phyloP scores from a whole-genome alignment of 1,140 invertebrate species.

The Helicoverpa armigera region DNA sequence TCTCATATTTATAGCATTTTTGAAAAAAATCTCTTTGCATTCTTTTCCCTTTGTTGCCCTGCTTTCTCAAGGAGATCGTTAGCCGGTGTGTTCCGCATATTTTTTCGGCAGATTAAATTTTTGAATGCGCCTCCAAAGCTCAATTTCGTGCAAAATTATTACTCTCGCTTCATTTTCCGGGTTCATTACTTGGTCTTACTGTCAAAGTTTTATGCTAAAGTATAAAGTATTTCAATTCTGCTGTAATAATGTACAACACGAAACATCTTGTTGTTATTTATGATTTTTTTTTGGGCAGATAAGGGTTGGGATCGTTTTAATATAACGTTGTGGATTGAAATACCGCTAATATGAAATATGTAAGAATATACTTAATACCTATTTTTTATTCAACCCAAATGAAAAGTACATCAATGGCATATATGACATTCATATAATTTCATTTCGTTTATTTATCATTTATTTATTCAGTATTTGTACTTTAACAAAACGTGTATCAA shows the following conservation, averaged over 20 bases:
- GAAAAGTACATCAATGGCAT: too few relatives aligned
- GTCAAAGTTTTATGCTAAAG: conserved; percentile 40
- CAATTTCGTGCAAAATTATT: conserved; percentile 46
- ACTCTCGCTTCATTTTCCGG: conserved; percentile 40
- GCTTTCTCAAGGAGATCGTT: conserved; percentile 21
- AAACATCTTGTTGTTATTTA: conserved; percentile 2
- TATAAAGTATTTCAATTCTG: conserved; percentile 13
- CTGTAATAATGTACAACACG: not conserved
- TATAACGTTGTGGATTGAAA: conserved; percentile 1
- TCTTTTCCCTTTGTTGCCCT: conserved; percentile 27
- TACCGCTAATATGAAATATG: not conserved
- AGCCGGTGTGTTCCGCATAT: conserved; percentile 37
- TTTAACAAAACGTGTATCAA: too few relatives aligned
- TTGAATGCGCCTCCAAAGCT: conserved; percentile 38
- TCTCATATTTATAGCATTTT: conserved; percentile 14
- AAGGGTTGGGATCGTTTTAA: not conserved
- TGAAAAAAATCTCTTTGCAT: conserved; percentile 1
- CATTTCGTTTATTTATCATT: too few relatives aligned
- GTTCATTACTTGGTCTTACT: conserved; percentile 41
- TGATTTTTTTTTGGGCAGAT: not conserved
- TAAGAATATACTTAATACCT: too few relatives aligned
- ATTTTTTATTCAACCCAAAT: too few relatives aligned
- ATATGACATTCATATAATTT: too few relatives aligned
- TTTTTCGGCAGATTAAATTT: conserved; percentile 49
- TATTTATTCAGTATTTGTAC: too few relatives aligned